phyloP scores from a whole-genome alignment of 2,888 invertebrate genomes.

The Drosophila meridiana region DNA sequence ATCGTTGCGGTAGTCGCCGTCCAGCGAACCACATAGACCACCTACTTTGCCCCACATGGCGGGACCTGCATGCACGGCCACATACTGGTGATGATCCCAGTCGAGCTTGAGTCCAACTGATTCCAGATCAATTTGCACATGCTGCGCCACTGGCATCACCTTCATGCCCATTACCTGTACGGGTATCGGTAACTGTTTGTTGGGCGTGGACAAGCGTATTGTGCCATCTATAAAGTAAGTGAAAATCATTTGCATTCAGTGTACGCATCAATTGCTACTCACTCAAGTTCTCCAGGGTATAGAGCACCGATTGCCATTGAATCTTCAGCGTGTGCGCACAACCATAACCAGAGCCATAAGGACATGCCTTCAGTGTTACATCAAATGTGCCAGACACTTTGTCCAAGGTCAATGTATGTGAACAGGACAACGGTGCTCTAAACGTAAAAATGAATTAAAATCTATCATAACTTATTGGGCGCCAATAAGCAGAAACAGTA shows the following conservation, averaged over 20 bases:
- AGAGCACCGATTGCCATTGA: conserved; percentile 90
- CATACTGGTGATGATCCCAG: conserved; percentile 91
- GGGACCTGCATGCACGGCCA: conserved; percentile 89
- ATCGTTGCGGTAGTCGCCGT: conserved; percentile 90
- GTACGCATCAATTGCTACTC: conserved; percentile 47
- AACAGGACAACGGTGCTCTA: conserved; percentile 91
- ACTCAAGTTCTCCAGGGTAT: conserved; percentile 86
- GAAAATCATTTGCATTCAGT: neutral
- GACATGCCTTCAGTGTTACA: conserved; percentile 87
- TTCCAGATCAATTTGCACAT: conserved; percentile 89
- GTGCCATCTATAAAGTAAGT: conserved; percentile 85
- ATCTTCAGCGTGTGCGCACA: conserved; percentile 83
- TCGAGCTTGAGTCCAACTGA: conserved; percentile 89
- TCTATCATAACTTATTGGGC: neutral
- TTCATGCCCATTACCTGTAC: conserved; percentile 90
- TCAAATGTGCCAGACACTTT: conserved; percentile 89
- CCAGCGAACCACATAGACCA: conserved; percentile 92
- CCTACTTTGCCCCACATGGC: conserved; percentile 91
- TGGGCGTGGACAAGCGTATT: conserved; percentile 86
- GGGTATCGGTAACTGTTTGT: conserved; percentile 89
- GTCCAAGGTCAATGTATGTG: conserved; percentile 91
- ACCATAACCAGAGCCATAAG: conserved; percentile 86
- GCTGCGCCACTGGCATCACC: conserved; percentile 90
- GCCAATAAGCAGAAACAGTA: neutral
- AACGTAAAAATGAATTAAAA: conserved; percentile 40